Conservation (phyloP, 2,113 vertebrate genomes). For the Callipepla californica region DNA sequence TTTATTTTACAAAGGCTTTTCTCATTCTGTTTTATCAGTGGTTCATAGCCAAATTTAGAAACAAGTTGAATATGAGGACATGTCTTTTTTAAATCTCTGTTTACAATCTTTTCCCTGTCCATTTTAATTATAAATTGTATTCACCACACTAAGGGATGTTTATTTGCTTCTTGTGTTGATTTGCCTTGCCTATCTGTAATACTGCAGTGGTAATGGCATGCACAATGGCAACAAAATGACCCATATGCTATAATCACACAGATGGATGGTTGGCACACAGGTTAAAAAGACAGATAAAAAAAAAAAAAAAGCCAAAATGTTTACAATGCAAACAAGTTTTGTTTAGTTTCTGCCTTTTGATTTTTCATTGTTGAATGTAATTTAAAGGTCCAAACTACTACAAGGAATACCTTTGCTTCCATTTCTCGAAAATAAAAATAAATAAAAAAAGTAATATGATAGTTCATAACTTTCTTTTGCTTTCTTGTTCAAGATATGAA, state of each 20-base stretch:
- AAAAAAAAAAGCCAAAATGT: background rate
- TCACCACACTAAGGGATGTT: background rate
- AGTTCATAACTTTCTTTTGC: background rate
- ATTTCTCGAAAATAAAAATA: background rate
- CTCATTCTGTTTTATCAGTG: slow-evolving; percentile 69
- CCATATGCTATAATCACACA: background rate
- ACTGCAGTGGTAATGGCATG: background rate
- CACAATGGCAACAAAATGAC: background rate
- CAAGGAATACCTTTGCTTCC: background rate
- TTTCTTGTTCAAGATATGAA: background rate
- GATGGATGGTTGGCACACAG: background rate
- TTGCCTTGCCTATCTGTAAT: slow-evolving; percentile 14
- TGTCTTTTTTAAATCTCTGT: slow-evolving; percentile 47
- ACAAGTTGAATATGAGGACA: slow-evolving; percentile 32
- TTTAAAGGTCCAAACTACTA: background rate
- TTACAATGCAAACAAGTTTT: background rate
- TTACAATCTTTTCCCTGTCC: slow-evolving; percentile 3
- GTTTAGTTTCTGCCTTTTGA: background rate
- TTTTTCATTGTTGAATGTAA: background rate
- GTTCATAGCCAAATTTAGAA: slow-evolving; percentile 69
- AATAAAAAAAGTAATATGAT: background rate
- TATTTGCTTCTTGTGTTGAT: slow-evolving; percentile 31
- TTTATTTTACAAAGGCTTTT: slow-evolving; percentile 70
- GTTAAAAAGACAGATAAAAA: slow-evolving; percentile 16
- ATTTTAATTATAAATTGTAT: slow-evolving; percentile 38